Conservation (phyloP, 2,797 vertebrate species). For the Columba guinea region DNA sequence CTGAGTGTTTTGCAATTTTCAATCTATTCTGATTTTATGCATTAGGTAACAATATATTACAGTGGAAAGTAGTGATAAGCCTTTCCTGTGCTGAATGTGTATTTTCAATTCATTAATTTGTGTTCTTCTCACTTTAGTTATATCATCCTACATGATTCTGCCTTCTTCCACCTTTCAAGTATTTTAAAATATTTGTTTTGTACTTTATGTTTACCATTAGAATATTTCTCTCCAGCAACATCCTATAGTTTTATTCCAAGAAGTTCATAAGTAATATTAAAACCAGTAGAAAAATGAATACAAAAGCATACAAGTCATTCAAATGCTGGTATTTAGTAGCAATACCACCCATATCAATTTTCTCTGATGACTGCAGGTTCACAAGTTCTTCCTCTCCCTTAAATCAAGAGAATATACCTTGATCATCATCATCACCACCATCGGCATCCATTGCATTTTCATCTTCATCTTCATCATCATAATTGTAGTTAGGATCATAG, state of each 20-base stretch:
- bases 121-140: background rate
- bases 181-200: background rate
- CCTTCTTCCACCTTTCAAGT: background rate
- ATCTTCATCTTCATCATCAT: conserved; percentile 98
- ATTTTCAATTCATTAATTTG: background rate
- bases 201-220: background rate
- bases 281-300: background rate
- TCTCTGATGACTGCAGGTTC: background rate
- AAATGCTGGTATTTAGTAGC: background rate
- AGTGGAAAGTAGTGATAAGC: background rate
- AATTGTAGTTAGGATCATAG: conserved; percentile 99
- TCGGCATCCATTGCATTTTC: conserved; percentile 99
- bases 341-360: background rate
- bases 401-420: conserved; percentile 81
- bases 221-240: background rate
- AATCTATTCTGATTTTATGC: background rate
- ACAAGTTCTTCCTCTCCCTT: background rate
- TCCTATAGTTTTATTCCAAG: background rate
- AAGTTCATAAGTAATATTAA: background rate
- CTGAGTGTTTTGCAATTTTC: background rate
- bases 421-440: conserved; percentile 96
- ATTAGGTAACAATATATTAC: background rate
- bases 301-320: background rate
- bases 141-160: background rate
- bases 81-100: background rate